Conservation (phyloP, 2,113 vertebrate species). For the Gambusia holbrooki region DNA sequence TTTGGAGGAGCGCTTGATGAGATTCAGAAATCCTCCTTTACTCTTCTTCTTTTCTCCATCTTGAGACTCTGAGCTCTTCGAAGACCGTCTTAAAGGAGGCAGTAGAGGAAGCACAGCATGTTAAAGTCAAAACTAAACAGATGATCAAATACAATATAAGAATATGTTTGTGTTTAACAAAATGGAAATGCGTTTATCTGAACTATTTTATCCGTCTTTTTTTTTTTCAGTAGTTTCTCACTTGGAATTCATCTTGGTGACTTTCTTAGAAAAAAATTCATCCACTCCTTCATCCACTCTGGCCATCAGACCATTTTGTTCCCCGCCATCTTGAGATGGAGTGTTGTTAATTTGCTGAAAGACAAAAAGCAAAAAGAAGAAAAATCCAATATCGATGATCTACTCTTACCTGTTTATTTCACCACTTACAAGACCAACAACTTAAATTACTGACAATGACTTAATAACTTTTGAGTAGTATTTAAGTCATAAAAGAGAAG, state of each 20-base stretch:
- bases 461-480: no score
- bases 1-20: conserved; percentile 91
- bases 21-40: conserved; percentile 93
- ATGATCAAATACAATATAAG: neutral
- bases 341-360: conserved; percentile 81
- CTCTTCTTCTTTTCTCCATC: conserved; percentile 92
- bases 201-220: neutral
- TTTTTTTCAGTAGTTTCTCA: conserved; percentile 44
- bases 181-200: neutral
- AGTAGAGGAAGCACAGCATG: neutral
- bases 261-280: conserved; percentile 97
- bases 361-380: neutral
- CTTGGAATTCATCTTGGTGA: conserved; percentile 91
- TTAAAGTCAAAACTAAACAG: neutral
- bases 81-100: conserved; percentile 75
- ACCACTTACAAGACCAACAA: neutral
- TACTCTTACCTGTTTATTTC: neutral
- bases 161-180: neutral
- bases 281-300: conserved; percentile 97
- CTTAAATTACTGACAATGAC: neutral
- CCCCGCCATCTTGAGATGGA: conserved; percentile 84
- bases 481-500: neutral
- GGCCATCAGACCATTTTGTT: conserved; percentile 94
- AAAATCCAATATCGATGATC: conserved; percentile 1
- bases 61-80: conserved; percentile 84